phyloP scores from a whole-genome alignment of 2,797 vertebrate species.

The Sebastes paucispinis region DNA sequence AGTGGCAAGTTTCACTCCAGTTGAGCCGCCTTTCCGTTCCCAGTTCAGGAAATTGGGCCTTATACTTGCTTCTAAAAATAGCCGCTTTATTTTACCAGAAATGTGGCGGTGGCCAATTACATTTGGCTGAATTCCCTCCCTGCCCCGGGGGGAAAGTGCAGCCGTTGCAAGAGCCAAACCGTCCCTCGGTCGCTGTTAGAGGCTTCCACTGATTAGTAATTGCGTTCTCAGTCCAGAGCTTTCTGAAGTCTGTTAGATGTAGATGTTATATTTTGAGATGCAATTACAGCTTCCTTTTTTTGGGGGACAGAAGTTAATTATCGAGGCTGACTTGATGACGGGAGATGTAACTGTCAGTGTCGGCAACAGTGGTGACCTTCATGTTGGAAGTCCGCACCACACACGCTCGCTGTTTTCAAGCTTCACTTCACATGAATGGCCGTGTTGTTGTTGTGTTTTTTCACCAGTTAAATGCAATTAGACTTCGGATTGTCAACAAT shows the following conservation, averaged over 20 bases:
- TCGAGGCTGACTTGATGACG: conserved; percentile 1
- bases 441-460: conserved; percentile 31
- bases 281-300: conserved; percentile 23
- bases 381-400: conserved; percentile 9
- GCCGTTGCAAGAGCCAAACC: conserved; percentile 3
- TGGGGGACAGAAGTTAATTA: conserved; percentile 28
- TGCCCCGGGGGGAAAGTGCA: conserved; percentile 11
- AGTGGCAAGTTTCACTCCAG: conserved; percentile 40
- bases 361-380: conserved; percentile 43
- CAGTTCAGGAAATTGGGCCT: conserved; percentile 53
- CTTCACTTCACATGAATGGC: conserved; percentile 35
- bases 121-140: conserved; percentile 36
- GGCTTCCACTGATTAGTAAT: conserved; percentile 34
- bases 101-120: conserved; percentile 43
- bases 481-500: conserved; percentile 62
- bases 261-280: conserved; percentile 29
- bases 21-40: conserved; percentile 22
- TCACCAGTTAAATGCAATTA: conserved; percentile 67
- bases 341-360: conserved; percentile 1
- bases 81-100: conserved; percentile 47
- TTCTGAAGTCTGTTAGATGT: conserved; percentile 16
- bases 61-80: conserved; percentile 55
- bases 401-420: neutral
- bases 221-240: conserved; percentile 7
- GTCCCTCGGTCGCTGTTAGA: conserved; percentile 13